phyloP scores from a whole-genome alignment of 2,888 invertebrate genomes.

The Glyphotaelius pellucidus region DNA sequence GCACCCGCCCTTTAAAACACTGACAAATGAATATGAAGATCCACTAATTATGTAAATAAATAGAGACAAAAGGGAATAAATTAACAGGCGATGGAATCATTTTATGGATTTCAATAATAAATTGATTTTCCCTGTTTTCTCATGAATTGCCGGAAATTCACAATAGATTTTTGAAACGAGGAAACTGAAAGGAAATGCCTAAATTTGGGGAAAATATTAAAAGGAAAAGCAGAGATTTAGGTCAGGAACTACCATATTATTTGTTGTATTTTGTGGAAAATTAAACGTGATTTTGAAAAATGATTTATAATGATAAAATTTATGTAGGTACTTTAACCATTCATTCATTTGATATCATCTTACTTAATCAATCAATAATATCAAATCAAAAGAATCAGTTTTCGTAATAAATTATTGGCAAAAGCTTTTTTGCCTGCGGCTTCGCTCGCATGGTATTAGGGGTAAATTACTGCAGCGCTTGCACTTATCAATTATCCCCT shows the following conservation, averaged over 20 bases:
- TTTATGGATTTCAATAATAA: neutral
- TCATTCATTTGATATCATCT: neutral
- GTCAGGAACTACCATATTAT: neutral
- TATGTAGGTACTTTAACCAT: neutral
- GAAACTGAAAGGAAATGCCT: neutral
- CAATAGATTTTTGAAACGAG: slow-evolving; percentile 12
- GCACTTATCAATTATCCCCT: no score
- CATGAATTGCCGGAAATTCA: neutral
- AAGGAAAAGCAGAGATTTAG: neutral
- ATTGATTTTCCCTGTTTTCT: slow-evolving; percentile 29
- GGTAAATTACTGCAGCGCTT: no score
- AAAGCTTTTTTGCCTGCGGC: no score
- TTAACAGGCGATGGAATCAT: neutral
- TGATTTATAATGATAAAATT: neutral
- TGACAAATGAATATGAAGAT: neutral
- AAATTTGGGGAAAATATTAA: neutral
- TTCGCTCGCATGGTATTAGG: no score
- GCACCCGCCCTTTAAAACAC: neutral
- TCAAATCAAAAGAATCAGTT: no score
- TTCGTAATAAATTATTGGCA: no score
- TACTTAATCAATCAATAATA: neutral
- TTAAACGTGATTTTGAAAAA: neutral
- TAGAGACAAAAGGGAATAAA: slow-evolving; percentile 24
- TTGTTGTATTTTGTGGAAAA: neutral
- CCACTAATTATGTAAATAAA: neutral